Evolutionary conservation across 30 jellyfish, hydroid and myxozoan genomes (phyloP), one percentile per base, ranked within the genome.

Genomic region (Euphysa ruthae): DNA sequence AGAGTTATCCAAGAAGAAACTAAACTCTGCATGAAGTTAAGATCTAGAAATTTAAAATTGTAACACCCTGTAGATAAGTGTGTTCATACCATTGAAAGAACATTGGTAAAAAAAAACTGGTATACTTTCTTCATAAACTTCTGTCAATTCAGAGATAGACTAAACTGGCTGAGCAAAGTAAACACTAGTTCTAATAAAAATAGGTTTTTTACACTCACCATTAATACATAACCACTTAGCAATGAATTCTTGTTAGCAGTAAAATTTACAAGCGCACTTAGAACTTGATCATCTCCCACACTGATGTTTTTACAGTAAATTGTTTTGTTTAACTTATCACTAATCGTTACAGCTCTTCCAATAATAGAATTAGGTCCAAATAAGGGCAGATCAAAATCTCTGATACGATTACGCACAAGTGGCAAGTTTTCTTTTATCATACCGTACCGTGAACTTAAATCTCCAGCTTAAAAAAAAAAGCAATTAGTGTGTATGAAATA

Each of bases 381-480:
- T 30, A 88, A 31, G 42, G 66, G 84, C 75, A 88, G 28, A 49
- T 74, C 84, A 21, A 55, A 72, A 61, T 80, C 97, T 29, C 32
- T 10, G 19, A 73, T 26, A 1, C 69, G 5, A n/a, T n/a, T n/a
- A n/a, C n/a, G n/a, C 5, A 64, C 24, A 23, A 68, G 46, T 3
- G 46, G 4, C 25, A 30, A 68, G 50, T 25, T 24, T n/a, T 74
- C 91, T 3, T 38, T 75, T 32, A 88, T 76, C 26, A 66, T 55
- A 23, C 97, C 97, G 64, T 77, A 88, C 54, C 80, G 79, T 44
- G 94, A 93, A 63, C 94, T 79, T 35, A 88, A 34, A 44, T 88
- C 97, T 8, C 97, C 97, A 35, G 63, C 77, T 65, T 88, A n/a
- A n/a, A n/a, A n/a, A n/a, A n/a, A n/a, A n/a, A n/a, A n/a, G n/a